These are phyloP conservation scores for Orthosia incerta DNA, from an alignment of 2,888 invertebrate genomes.

Conservation along the genomic window DNA sequence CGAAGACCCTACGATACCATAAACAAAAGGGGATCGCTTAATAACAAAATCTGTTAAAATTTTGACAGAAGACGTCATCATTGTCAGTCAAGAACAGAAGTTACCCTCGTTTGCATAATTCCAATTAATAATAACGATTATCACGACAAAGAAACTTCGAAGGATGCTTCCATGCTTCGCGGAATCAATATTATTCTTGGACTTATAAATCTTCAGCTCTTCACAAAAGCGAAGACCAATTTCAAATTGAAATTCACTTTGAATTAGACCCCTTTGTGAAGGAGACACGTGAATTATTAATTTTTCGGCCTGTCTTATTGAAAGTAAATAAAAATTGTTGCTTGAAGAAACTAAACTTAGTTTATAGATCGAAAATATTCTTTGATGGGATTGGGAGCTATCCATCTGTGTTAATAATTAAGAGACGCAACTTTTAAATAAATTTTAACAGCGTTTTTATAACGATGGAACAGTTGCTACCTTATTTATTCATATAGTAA, in stretches of 20 bases:
- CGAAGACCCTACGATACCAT: neutral
- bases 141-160: constrained; percentile 76
- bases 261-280: constrained; percentile 65
- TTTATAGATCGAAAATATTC: neutral
- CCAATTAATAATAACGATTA: constrained; percentile 82
- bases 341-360: neutral
- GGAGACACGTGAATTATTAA: constrained; percentile 61
- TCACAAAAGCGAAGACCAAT: constrained; percentile 58
- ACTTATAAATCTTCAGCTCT: constrained; percentile 70
- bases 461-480: neutral
- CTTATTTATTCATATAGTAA: constrained; percentile 44
- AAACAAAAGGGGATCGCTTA: constrained; percentile 34
- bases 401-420: constrained; percentile 10
- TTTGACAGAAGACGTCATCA: constrained; percentile 56
- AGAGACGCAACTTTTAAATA: constrained; percentile 13
- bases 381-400: constrained; percentile 17
- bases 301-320: constrained; percentile 32
- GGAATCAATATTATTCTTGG: constrained; percentile 79
- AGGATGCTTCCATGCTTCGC: constrained; percentile 64
- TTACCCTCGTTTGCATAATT: constrained; percentile 83
- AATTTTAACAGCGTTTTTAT: constrained; percentile 22
- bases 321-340: constrained; percentile 17
- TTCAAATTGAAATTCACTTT: constrained; percentile 69
- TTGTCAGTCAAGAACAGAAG: constrained; percentile 71
- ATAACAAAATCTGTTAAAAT: constrained; percentile 49